Evolutionary conservation across 2,113 vertebrate species (phyloP).

Genomic region (Balaeniceps rex): DNA sequence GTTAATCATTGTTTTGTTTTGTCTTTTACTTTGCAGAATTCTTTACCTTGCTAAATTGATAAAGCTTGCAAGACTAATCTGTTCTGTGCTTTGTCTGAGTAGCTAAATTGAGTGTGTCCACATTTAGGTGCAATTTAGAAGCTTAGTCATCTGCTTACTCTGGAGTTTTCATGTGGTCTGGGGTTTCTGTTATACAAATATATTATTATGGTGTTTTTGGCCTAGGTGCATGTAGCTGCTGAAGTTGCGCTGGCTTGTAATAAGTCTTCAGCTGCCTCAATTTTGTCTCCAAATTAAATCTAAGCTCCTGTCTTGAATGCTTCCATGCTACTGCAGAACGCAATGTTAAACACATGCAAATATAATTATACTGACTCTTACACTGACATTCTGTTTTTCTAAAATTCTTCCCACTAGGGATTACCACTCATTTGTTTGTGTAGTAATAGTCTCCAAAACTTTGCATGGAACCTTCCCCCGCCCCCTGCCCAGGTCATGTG

Average conservation of each 20-base stretch:
- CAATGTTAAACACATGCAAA: neutral
- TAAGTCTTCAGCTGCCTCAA: conserved; percentile 42
- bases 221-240: conserved; percentile 14
- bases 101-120: conserved; percentile 41
- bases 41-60: conserved; percentile 11
- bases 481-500: neutral
- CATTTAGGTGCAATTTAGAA: conserved; percentile 48
- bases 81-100: conserved; percentile 5
- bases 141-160: conserved; percentile 45
- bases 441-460: neutral
- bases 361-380: neutral
- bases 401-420: neutral
- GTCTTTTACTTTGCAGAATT: neutral
- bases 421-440: neutral
- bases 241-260: conserved; percentile 15
- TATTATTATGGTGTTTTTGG: conserved; percentile 51
- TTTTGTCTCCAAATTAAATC: conserved; percentile 44
- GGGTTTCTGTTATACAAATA: conserved; percentile 52
- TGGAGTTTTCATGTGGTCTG: conserved; percentile 46
- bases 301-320: neutral
- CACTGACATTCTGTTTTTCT: neutral
- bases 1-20: neutral
- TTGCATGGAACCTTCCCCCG: neutral
- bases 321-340: neutral
- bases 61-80: conserved; percentile 15